Evolutionary conservation across 1,140 invertebrate genomes (phyloP), one percentile per base, ranked within the genome.

Genomic region (Drosophila nigrodunni): DNA sequence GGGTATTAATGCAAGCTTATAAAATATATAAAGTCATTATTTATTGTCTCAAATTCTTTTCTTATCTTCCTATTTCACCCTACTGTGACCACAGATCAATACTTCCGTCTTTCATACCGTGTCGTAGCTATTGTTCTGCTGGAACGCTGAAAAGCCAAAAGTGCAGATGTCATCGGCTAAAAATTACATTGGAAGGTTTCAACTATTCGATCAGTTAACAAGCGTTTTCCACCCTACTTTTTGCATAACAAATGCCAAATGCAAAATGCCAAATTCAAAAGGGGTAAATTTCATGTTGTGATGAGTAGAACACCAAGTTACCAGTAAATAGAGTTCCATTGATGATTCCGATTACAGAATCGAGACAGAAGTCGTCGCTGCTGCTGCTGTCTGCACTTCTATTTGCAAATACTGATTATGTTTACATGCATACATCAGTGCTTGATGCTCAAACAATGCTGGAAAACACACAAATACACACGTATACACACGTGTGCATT

Each of bases 321-420:
- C 8, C 58, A 62, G 68, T 62, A 49, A 72, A 58, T 73, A 49
- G 35, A 70, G 49, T 10, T 2, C 64, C 58, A 70, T 70, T 62
- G 66, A 74, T 61, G 72, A 70, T 74, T 70, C 50, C 58, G 66
- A 74, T 74, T 74, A 58, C 72, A 57, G 61, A 54, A 52, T 64
- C 50, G 50, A 55, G 35, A 49, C 43, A 25, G 30, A 47, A 30
- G 1, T 18, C 44, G 47, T 15, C n/a, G 41, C 41, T 43, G 35
- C 6, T 30, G 47, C 37, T 35, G 50, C 15, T 65, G 77, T 74
- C 73, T 83, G 77, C 80, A 70, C 39, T 89, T 74, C 85, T 89
- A 89, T 89, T 89, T 89, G 85, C 81, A 89, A 89, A 89, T 89
- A 89, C 85, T 89, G 85, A 89, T 89, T 89, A 89, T 89, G 85